These are phyloP conservation scores for Channa striata DNA, from an alignment of 2,797 vertebrate genomes.

Conservation along the genomic window DNA sequence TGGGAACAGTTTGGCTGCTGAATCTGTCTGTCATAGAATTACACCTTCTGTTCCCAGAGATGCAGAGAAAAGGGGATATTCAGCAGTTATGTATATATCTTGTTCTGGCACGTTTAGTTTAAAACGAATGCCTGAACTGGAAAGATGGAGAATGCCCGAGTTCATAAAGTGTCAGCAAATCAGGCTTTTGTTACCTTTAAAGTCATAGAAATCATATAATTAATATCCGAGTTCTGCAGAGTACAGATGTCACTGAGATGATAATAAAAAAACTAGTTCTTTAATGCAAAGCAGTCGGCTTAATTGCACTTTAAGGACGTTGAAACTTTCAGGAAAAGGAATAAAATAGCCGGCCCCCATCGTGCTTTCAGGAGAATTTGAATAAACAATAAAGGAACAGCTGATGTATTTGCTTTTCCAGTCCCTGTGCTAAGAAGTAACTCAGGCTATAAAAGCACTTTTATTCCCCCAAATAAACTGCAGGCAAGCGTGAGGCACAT, in stretches of 20 bases:
- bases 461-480: constrained; percentile 60
- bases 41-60: constrained; percentile 13
- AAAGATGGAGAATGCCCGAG: constrained; percentile 3
- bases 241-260: constrained; percentile 9
- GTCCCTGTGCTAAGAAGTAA: constrained; percentile 31
- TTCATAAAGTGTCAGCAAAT: not conserved
- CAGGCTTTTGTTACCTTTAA: constrained; percentile 2
- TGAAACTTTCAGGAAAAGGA: constrained; percentile 2
- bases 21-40: constrained; percentile 51
- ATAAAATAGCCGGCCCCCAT: constrained; percentile 11
- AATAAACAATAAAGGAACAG: constrained; percentile 45
- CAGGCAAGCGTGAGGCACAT: constrained; percentile 54
- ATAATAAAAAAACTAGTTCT: constrained; percentile 9
- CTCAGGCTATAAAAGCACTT: constrained; percentile 54
- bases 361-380: constrained; percentile 14
- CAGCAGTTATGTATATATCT: constrained; percentile 39
- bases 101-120: constrained; percentile 47
- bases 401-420: constrained; percentile 32
- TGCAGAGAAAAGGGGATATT: constrained; percentile 25
- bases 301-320: constrained; percentile 16
- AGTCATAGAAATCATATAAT: constrained; percentile 4
- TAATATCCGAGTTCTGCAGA: constrained; percentile 14
- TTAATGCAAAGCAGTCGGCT: constrained; percentile 16
- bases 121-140: constrained; percentile 24
- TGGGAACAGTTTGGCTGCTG: constrained; percentile 32